phyloP scores from a whole-genome alignment of 1,140 invertebrate species.

The Sinonovacula constricta region DNA sequence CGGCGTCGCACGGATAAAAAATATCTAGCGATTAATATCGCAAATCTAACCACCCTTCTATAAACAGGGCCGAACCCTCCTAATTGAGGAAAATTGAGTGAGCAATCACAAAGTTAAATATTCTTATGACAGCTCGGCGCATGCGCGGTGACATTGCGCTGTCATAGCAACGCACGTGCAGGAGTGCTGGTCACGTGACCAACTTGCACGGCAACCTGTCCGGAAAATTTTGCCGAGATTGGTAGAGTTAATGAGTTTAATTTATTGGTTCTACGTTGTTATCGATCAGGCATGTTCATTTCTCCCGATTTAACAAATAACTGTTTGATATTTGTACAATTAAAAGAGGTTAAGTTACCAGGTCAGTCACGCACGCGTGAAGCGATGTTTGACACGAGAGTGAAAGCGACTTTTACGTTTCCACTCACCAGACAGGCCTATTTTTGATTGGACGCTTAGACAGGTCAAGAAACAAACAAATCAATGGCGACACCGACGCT shows the following conservation, averaged over 20 bases:
- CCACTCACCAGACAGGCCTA: too few relatives aligned
- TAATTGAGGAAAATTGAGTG: slow-evolving; percentile 53
- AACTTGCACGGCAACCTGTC: slow-evolving; percentile 34
- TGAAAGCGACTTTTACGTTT: too few relatives aligned
- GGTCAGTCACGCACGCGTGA: too few relatives aligned
- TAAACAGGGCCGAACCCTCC: neutral
- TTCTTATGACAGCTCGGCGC: slow-evolving; percentile 17
- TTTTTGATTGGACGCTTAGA: too few relatives aligned
- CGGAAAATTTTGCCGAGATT: slow-evolving; percentile 34
- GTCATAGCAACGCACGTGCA: slow-evolving; percentile 45
- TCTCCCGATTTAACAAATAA: neutral
- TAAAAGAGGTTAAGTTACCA: too few relatives aligned
- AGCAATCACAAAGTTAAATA: slow-evolving; percentile 52
- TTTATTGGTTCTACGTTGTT: slow-evolving; percentile 32
- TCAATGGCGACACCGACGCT: too few relatives aligned
- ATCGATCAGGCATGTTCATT: slow-evolving; percentile 15
- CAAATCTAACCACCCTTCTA: neutral
- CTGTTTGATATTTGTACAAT: neutral
- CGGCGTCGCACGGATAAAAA: neutral
- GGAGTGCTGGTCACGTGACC: slow-evolving; percentile 24
- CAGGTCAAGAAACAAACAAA: too few relatives aligned
- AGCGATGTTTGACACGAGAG: too few relatives aligned
- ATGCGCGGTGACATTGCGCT: slow-evolving; percentile 18
- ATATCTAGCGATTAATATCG: neutral
- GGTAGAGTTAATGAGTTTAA: slow-evolving; percentile 39